Base-by-base conservation (phyloP, 2,888 invertebrate species). In the Agrilus mali region DNA sequence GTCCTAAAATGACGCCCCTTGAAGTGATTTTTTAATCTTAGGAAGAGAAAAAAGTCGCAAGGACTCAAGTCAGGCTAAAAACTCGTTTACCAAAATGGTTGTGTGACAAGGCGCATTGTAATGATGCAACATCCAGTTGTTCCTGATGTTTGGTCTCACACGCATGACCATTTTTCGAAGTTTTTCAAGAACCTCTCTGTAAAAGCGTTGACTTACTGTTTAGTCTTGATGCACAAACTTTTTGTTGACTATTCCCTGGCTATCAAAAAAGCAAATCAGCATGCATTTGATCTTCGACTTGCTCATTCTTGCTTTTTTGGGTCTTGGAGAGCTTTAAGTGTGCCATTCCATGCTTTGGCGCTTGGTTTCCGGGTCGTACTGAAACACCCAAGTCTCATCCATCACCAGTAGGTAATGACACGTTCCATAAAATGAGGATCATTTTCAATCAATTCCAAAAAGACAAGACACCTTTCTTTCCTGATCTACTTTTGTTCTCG, bases 241-340 rank as follows among this genome's bases (percentile, higher is more conserved):
- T 38, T 47, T 43, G 38, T 51, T 46, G 41, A 49, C 44, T 33
- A 49, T 50, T 44, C 45, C 38, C 33, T 44, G 31, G 38, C 22
- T 42, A 42, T 46, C 44, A 17, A 17, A 17, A 5, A 17, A 17
- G 17, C 17, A 17, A 17, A 17, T 17, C 17, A 17, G 17, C n/a
- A 36, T 47, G 22, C 20, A 27, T 37, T 47, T 47, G 41, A 45
- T 41, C 36, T 45, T 44, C n/a, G 42, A 40, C 37, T 42, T 47
- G 38, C 38, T 42, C 42, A 36, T 42, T 42, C 38, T 38, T 38
- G 42, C 14, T 42, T 38, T 38, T 16, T 41, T 36, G 6, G 36
- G 22, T 4, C 27, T 39, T 34, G 34, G 22, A 34, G 36, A 39
- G 35, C 35, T 34, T 34, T 15, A 16, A 39, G 40, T 43, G 35